These are phyloP conservation scores for Apis cerana DNA, from an alignment of 1,140 invertebrate species.

Conservation along the genomic window DNA sequence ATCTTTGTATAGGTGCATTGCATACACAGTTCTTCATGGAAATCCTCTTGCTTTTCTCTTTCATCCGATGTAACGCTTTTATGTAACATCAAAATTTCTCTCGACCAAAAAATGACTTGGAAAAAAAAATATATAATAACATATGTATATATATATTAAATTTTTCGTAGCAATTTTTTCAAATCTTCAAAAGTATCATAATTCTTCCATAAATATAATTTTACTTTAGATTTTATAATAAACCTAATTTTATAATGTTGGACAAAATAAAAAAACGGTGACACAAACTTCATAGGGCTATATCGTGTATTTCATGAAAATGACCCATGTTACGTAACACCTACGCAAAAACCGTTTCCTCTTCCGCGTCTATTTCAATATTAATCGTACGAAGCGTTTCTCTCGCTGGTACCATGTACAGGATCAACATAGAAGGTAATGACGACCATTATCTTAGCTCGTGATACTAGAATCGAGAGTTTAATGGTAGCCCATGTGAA, in stretches of 20 bases:
- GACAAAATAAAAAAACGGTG: background rate
- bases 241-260: background rate
- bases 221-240: too few relatives aligned
- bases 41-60: background rate
- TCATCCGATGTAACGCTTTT: background rate
- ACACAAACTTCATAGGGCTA: background rate
- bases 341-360: slow-evolving; percentile 29
- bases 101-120: too few relatives aligned
- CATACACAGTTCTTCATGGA: background rate
- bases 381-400: slow-evolving; percentile 21
- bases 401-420: background rate
- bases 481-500: background rate
- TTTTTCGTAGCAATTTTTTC: too few relatives aligned
- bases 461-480: background rate
- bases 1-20: slow-evolving; percentile 1
- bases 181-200: too few relatives aligned
- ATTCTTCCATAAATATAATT: too few relatives aligned
- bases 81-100: background rate
- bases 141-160: too few relatives aligned
- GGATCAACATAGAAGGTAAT: slow-evolving; percentile 1
- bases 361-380: slow-evolving; percentile 46
- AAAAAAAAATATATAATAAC: too few relatives aligned
- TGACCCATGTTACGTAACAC: slow-evolving; percentile 16
- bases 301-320: slow-evolving; percentile 1
- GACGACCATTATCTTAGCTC: background rate